Evolutionary conservation across 2,113 vertebrate genomes (phyloP), one percentile per base, ranked within the genome.

Genomic region (Gadus chalcogrammus): DNA sequence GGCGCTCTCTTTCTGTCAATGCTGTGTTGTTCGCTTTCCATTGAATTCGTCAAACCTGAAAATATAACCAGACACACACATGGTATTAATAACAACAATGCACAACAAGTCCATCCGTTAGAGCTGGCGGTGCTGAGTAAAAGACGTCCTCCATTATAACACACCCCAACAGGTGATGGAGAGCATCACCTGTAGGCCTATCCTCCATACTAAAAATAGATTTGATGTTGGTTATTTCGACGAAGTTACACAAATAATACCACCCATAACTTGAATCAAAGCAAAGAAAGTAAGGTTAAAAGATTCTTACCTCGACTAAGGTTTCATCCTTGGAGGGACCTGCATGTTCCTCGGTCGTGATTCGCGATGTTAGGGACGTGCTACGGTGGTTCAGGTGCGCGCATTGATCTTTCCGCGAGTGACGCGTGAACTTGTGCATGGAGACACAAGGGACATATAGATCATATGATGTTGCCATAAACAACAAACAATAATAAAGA

Each of bases 1-100:
- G 93, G 94, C 77, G 92, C 84, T 76, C 93, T 91, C 91, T 95
- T 94, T 90, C 90, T 94, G 86, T 93, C 87, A 90, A 85, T 91
- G 78, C 90, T 87, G 84, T 91, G 94, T 78, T 88, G 92, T 82
- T 92, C 93, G 91, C 93, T 93, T 93, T 96, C 95, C 95, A 96
- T 97, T 85, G 95, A 95, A 94, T 95, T 96, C 78, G 91, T 93
- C 93, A 94, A 93, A 92, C 91, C 92, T 95, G 73, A 27, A 65
- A 63, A 82, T 0, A 62, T 3, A 56, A 62, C 27, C n/a, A 61
- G 53, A 71, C 6, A 62, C 31, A 35, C 31, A 35, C 31, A 35
- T 35, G 4, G 31, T 35, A 35, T 2, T 22, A 28, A 58, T 24
- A 68, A 6, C 53, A 28, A 58, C 52, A 68, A 64, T 20, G 27